A percentile compares a stretch with the other conserved stretches of the same genome.
Evolutionary conservation across 1,140 invertebrate species (phyloP).

Genomic region (Neocloeon triangulifer): DNA sequence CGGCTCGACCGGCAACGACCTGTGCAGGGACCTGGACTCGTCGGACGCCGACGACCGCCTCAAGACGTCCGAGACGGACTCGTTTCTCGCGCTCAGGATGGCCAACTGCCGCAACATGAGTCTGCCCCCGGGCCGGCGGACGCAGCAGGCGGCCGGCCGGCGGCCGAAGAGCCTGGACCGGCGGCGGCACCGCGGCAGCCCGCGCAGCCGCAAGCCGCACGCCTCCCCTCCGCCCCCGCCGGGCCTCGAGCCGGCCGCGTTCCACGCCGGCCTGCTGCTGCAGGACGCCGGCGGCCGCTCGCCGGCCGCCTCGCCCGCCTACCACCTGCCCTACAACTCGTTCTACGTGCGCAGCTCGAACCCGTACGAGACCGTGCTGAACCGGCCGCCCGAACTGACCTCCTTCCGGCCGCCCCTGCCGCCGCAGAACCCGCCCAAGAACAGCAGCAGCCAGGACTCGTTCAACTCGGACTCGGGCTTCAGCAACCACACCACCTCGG

Average conservation of each 20-base stretch:
- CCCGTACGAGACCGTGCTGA: background rate
- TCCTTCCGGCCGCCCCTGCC: constrained; percentile 15
- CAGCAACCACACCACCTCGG: constrained; percentile 36
- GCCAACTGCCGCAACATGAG: background rate
- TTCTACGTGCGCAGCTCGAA: constrained; percentile 25
- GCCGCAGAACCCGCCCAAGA: background rate
- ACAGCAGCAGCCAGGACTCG: constrained; percentile 20
- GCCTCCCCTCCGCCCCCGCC: constrained; percentile 5
- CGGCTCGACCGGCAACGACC: constrained; percentile 10
- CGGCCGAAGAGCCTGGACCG: constrained; percentile 6
- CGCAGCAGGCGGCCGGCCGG: background rate
- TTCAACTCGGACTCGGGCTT: constrained; percentile 43
- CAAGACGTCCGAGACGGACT: background rate
- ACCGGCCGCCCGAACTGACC: constrained; percentile 22
- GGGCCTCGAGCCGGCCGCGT: constrained; percentile 17
- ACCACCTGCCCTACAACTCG: constrained; percentile 11
- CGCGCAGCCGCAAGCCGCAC: background rate
- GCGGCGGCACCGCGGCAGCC: constrained; percentile 4
- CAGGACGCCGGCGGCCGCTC: constrained; percentile 19
- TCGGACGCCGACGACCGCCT: constrained; percentile 13
- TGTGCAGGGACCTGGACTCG: constrained; percentile 11
- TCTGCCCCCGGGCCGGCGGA: background rate
- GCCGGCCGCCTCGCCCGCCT: constrained; percentile 16
- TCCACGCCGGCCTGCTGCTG: constrained; percentile 38
- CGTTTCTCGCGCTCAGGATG: background rate